Conservation (phyloP, 2,113 vertebrate genomes). For the Solea senegalensis region DNA sequence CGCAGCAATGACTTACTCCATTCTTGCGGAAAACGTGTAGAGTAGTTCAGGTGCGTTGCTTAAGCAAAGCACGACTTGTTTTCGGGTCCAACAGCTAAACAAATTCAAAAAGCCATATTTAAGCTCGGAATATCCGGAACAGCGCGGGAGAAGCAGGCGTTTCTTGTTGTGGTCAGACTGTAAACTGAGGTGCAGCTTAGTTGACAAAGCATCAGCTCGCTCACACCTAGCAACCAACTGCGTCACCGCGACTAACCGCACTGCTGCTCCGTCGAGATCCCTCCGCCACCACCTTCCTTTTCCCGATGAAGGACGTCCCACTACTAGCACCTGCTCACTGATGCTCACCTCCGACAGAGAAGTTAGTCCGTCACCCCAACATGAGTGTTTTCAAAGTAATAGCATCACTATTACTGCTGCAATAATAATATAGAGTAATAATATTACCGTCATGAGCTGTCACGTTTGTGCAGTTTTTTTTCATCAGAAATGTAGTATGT, state of each 20-base stretch:
- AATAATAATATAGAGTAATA: too few species aligned
- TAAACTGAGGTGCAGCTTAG: conserved; percentile 77
- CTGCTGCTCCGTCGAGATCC: conserved; percentile 25
- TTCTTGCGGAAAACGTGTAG: conserved; percentile 80
- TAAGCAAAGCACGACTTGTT: conserved; percentile 83
- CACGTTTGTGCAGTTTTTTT: too few species aligned
- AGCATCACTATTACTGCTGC: too few species aligned
- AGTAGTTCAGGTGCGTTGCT: conserved; percentile 82
- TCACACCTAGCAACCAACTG: conserved; percentile 86
- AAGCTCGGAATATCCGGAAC: conserved; percentile 60
- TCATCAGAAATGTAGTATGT: too few species aligned
- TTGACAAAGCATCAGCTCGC: conserved; percentile 79
- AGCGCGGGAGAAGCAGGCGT: conserved; percentile 61
- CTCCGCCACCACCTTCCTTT: conserved; percentile 45
- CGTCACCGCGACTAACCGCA: conserved; percentile 71
- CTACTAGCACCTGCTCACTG: background rate
- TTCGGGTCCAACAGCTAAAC: conserved; percentile 50
- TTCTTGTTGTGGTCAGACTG: conserved; percentile 81
- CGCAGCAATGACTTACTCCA: conserved; percentile 81
- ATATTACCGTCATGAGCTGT: too few species aligned
- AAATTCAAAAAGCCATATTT: conserved; percentile 81
- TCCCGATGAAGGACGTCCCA: conserved; percentile 43
- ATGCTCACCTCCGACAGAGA: background rate
- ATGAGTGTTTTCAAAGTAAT: conserved; percentile 1
- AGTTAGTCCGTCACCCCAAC: background rate